Evolutionary conservation across 1,140 invertebrate species (phyloP).

Genomic region (Trissolcus basalis): DNA sequence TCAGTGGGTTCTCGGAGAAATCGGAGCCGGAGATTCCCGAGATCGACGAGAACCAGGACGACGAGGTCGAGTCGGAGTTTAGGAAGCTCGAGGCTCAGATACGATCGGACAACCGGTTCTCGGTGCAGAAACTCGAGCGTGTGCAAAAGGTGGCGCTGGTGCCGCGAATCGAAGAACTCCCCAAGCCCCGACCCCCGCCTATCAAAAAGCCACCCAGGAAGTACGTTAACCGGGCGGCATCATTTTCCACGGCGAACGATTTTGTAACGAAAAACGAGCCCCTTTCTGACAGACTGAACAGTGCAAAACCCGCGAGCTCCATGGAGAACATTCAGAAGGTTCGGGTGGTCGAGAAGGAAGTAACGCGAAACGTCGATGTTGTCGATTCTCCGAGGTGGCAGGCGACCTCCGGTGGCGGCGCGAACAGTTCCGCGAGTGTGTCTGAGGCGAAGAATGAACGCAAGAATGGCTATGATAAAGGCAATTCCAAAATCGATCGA

Average conservation of each 20-base stretch:
- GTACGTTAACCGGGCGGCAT: conserved; percentile 45
- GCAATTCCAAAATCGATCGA: conserved; percentile 39
- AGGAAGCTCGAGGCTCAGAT: conserved; percentile 45
- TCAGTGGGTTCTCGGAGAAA: conserved; percentile 35
- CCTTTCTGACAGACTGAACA: too few species aligned
- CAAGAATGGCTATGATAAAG: conserved; percentile 30
- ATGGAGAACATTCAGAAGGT: conserved; percentile 21
- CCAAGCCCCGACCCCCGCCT: conserved; percentile 19
- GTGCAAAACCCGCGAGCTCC: too few species aligned
- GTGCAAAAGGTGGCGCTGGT: background rate
- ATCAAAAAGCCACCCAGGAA: conserved; percentile 49
- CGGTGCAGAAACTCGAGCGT: conserved; percentile 5
- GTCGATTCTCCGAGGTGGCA: conserved; percentile 14
- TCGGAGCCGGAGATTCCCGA: background rate
- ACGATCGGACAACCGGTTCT: conserved; percentile 9
- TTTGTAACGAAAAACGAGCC: conserved; percentile 7
- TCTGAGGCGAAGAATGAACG: conserved; percentile 10
- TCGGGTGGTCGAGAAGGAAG: conserved; percentile 12
- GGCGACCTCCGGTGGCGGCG: conserved; percentile 21
- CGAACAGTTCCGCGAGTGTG: too few species aligned
- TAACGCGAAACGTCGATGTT: background rate
- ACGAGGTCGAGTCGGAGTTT: conserved; percentile 23
- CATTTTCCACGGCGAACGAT: conserved; percentile 34
- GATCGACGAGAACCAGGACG: background rate
- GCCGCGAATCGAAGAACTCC: conserved; percentile 12